Base-by-base conservation (phyloP, 2,797 vertebrate species). In the Acanthurus tractus region DNA sequence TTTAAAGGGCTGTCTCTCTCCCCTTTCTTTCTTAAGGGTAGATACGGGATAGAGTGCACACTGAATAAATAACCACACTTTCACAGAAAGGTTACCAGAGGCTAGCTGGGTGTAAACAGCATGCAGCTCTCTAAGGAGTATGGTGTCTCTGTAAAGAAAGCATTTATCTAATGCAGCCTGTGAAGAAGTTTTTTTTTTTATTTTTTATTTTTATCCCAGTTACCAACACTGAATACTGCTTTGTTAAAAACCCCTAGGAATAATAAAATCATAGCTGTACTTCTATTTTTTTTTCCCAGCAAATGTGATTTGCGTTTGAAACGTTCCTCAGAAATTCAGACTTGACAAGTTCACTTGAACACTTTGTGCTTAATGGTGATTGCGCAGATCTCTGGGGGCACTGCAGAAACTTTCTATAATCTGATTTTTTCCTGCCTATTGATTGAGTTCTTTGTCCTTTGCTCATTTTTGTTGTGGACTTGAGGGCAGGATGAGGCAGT, bases 11-110 rank as follows among this genome's bases (percentile, higher is more conserved):
- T 74, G 78, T 69, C 81, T 87, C 79, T 65, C 70, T 77, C 48
- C 29, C 59, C 53, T 74, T 58, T 79, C 74, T 82, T 74, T 78
- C 63, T 76, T 73, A 75, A 78, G 79, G 84, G 68, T 72, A 87
- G 74, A 88, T 83, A 84, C 75, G 75, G 72, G 70, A 76, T 81
- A 71, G 84, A 91, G 85, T 86, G 80, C 87, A 76, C 71, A 48
- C 83, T 88, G 87, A 91, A 92, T 91, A 91, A 90, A 90, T 90
- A 88, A 89, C 66, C 68, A 88, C 76, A 85, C 82, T 85, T 88
- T 85, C 81, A 64, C 79, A 81, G 74, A 82, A 81, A 89, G 86
- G 89, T 90, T 93, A 89, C 50, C 34, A 25, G 66, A 70, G 89
- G 74, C 79, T 69, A 63, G 75, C 79, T 62, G 78, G 70, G 83